A percentile compares a stretch with the other conserved stretches of the same genome.
These are phyloP conservation scores for Harpalus rufipes DNA, from an alignment of 2,888 invertebrate species.

Conservation along the genomic window DNA sequence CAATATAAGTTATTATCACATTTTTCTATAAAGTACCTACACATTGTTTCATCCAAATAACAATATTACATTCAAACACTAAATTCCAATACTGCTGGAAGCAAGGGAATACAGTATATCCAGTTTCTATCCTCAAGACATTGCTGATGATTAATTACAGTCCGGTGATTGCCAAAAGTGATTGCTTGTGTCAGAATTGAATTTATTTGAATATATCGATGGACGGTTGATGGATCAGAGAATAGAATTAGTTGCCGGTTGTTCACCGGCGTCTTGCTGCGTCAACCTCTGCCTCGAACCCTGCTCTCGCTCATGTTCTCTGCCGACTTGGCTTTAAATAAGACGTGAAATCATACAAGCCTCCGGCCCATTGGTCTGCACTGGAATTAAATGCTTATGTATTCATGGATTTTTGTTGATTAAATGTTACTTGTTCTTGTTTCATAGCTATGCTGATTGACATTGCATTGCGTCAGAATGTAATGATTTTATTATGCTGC, in stretches of 20 bases:
- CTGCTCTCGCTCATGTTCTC: too few relatives aligned
- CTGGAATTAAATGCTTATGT: slow-evolving; percentile 27
- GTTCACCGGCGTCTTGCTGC: slow-evolving; percentile 43
- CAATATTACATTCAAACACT: not conserved
- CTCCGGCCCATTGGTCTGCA: not conserved
- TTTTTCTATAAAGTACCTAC: too few relatives aligned
- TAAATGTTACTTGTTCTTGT: slow-evolving; percentile 41
- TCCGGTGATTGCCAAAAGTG: slow-evolving; percentile 63
- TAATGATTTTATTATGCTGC: slow-evolving; percentile 28
- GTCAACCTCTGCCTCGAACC: not conserved
- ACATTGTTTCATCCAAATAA: too few relatives aligned
- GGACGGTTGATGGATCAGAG: slow-evolving; percentile 58
- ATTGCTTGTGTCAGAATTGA: slow-evolving; percentile 62
- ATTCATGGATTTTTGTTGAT: slow-evolving; percentile 33
- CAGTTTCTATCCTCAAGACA: not conserved
- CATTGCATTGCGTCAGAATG: slow-evolving; percentile 5
- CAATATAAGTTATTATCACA: not conserved
- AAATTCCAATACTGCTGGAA: not conserved
- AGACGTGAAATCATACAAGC: slow-evolving; percentile 42
- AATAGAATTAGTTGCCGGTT: slow-evolving; percentile 64
- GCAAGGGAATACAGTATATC: not conserved
- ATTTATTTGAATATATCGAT: slow-evolving; percentile 64
- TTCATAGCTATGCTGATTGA: slow-evolving; percentile 4
- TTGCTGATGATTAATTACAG: slow-evolving; percentile 54
- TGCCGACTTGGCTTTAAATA: not conserved